Percentiles rank a stretch among this genome's conserved stretches.
Conservation (phyloP, 2,797 vertebrate species). For the Chromis chromis region DNA sequence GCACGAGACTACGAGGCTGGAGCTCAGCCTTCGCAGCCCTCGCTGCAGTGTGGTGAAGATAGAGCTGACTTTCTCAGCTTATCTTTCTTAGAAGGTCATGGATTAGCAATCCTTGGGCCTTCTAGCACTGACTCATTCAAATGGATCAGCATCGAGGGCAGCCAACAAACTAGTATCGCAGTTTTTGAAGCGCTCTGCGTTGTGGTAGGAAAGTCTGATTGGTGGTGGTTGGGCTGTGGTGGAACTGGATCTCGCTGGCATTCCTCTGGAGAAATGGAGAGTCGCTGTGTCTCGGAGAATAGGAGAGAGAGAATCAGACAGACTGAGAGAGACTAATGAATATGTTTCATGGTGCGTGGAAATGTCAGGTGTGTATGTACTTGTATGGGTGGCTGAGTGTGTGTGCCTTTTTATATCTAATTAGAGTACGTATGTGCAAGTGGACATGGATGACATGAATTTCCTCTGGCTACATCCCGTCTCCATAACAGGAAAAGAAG, state of each 20-base stretch:
- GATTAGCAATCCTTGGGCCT: conserved; percentile 72
- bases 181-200: conserved; percentile 33
- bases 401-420: conserved; percentile 1
- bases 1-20: conserved; percentile 54
- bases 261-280: conserved; percentile 55
- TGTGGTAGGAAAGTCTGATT: conserved; percentile 75
- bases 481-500: conserved; percentile 55
- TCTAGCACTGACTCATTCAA: conserved; percentile 59
- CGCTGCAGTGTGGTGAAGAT: conserved; percentile 46
- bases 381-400: background rate
- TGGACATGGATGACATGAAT: conserved; percentile 43
- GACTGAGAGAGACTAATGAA: conserved; percentile 8
- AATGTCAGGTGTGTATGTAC: conserved; percentile 18
- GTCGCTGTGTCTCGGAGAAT: conserved; percentile 20
- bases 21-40: conserved; percentile 57
- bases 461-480: conserved; percentile 44
- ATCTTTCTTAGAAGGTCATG: conserved; percentile 75
- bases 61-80: conserved; percentile 59
- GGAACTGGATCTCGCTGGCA: conserved; percentile 45
- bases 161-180: conserved; percentile 43
- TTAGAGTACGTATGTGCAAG: conserved; percentile 1
- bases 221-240: conserved; percentile 45
- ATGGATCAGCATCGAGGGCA: conserved; percentile 44
- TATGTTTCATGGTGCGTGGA: background rate
- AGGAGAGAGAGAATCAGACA: background rate